Percentiles rank a stretch among this genome's conserved stretches.
Conservation (phyloP, 1,140 invertebrate species). For the Leptinotarsa texana region DNA sequence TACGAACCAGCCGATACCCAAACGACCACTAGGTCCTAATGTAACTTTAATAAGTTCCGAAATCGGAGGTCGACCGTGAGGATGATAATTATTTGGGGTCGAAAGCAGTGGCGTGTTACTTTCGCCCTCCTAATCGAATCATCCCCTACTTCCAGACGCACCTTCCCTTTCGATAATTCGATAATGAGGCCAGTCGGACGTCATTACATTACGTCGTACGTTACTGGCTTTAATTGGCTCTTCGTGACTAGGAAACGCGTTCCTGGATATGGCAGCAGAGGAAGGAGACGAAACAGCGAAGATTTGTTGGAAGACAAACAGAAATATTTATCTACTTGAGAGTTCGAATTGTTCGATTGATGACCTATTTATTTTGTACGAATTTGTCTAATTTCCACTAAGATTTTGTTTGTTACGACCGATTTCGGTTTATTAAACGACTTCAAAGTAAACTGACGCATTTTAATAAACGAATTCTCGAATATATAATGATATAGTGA, state of each 20-base stretch:
- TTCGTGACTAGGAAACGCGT: not conserved
- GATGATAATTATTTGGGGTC: slow-evolving; percentile 7
- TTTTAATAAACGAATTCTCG: too few species aligned
- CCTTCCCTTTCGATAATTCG: slow-evolving; percentile 16
- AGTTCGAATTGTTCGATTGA: too few species aligned
- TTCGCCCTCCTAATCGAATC: slow-evolving; percentile 13
- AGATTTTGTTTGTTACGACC: too few species aligned
- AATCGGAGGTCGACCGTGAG: slow-evolving; percentile 8
- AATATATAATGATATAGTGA: too few species aligned
- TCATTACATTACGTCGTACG: slow-evolving; percentile 6
- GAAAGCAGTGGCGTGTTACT: slow-evolving; percentile 16
- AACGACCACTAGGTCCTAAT: slow-evolving; percentile 7
- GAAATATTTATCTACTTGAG: not conserved
- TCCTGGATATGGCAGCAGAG: too few species aligned
- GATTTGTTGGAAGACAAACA: too few species aligned
- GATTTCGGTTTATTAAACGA: too few species aligned
- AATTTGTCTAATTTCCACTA: too few species aligned
- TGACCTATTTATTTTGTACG: too few species aligned
- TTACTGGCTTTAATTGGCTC: not conserved
- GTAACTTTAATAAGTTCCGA: slow-evolving; percentile 16
- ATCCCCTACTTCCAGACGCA: slow-evolving; percentile 16
- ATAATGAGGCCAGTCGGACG: slow-evolving; percentile 2
- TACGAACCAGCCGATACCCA: not conserved
- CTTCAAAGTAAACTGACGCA: too few species aligned
- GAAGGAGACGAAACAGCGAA: too few species aligned